phyloP scores from a whole-genome alignment of 2,113 vertebrate genomes.

The Cyanocitta stelleri region DNA sequence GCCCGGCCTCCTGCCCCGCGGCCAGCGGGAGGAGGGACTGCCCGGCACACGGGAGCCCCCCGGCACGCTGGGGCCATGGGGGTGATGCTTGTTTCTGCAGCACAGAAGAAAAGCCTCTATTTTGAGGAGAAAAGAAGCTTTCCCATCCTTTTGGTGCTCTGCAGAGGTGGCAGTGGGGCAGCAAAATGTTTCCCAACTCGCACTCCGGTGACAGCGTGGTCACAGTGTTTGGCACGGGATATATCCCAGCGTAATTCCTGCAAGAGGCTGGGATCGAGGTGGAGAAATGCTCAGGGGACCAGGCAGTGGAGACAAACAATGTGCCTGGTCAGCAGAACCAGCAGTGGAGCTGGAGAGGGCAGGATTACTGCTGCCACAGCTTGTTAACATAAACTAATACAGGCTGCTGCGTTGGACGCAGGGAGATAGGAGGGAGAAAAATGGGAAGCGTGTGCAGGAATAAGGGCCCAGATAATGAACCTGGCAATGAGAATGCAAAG shows the following conservation, averaged over 20 bases:
- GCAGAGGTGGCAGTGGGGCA: neutral
- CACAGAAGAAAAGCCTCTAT: neutral
- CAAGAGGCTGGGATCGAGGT: neutral
- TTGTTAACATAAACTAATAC: slow-evolving; percentile 65
- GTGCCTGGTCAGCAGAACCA: slow-evolving; percentile 44
- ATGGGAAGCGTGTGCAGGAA: slow-evolving; percentile 56
- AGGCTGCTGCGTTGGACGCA: neutral
- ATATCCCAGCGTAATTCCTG: neutral
- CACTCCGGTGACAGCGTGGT: fast-evolving
- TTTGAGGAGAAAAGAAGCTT: neutral
- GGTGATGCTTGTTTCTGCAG: neutral
- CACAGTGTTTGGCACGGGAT: neutral
- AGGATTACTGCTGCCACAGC: slow-evolving; percentile 46
- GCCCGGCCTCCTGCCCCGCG: neutral
- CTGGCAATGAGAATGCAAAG: slow-evolving; percentile 51
- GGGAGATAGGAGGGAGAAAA: slow-evolving; percentile 48
- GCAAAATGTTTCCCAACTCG: neutral
- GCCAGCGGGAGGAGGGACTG: neutral
- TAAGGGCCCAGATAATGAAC: slow-evolving; percentile 58
- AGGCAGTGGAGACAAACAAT: neutral
- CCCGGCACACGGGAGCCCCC: neutral
- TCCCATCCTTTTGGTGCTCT: neutral
- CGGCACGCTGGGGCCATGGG: fast-evolving
- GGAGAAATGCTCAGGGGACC: neutral
- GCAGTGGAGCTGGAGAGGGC: neutral